Percentiles rank a stretch among this genome's conserved stretches.
These are phyloP conservation scores for Willowsia nigromaculata DNA, from an alignment of 2,888 invertebrate species.

Conservation along the genomic window DNA sequence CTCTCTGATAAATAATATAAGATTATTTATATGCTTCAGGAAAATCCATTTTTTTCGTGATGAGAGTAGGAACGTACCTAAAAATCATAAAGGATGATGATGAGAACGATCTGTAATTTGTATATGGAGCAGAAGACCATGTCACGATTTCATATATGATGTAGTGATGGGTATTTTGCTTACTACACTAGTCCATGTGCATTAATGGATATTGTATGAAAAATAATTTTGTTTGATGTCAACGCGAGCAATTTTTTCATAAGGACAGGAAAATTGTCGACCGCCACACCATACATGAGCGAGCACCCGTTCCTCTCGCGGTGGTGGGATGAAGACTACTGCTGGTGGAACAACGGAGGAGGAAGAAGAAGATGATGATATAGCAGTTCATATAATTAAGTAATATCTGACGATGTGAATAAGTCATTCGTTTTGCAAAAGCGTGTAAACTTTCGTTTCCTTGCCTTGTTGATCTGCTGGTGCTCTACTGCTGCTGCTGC, in stretches of 20 bases:
- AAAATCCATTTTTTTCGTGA: conserved; percentile 13
- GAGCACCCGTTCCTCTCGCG: not conserved
- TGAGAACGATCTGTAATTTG: conserved; percentile 1
- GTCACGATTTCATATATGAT: not conserved
- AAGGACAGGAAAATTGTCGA: not conserved
- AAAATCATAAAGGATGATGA: not conserved
- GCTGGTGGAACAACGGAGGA: not conserved
- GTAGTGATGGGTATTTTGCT: too few species aligned
- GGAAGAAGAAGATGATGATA: not conserved
- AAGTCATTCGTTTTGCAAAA: not conserved
- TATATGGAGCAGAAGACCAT: conserved; percentile 14
- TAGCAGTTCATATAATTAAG: not conserved
- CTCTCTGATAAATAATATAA: conserved; percentile 4
- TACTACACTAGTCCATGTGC: too few species aligned
- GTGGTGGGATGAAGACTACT: not conserved
- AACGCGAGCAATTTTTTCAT: not conserved
- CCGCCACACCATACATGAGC: not conserved
- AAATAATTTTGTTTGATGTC: not conserved
- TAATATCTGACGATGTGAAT: not conserved
- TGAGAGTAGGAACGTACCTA: not conserved
- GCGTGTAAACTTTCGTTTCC: not conserved
- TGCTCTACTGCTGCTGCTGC: not conserved
- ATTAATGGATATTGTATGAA: not conserved
- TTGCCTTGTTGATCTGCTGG: too few species aligned
- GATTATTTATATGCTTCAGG: not conserved